Evolutionary conservation across 2,113 vertebrate species (phyloP).

Genomic region (Canis aureus): DNA sequence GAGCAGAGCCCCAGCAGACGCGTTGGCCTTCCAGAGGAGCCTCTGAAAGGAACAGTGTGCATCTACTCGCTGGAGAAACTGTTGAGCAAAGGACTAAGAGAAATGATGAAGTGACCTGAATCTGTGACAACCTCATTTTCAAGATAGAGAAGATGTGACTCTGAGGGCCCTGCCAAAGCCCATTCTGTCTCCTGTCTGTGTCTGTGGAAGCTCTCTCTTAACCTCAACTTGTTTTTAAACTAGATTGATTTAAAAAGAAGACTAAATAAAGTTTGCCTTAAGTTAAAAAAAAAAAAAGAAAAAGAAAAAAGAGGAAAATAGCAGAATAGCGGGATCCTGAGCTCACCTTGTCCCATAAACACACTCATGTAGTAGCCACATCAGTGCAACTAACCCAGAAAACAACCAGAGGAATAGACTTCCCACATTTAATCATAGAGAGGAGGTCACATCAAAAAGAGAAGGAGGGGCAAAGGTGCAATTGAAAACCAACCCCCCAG

Average conservation of each 20-base stretch:
- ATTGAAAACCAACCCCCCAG: no score
- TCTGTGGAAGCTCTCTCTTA: neutral
- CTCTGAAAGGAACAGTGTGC: slow-evolving; percentile 94
- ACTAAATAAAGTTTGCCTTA: slow-evolving; percentile 73
- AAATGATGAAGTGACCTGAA: slow-evolving; percentile 61
- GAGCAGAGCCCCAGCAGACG: slow-evolving; percentile 89
- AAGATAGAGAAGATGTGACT: slow-evolving; percentile 73
- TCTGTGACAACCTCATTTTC: slow-evolving; percentile 79
- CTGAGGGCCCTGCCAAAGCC: no score
- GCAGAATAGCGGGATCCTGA: no score
- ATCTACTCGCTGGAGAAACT: slow-evolving; percentile 92
- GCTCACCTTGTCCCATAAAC: no score
- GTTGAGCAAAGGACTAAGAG: slow-evolving; percentile 91
- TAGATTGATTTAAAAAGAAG: neutral
- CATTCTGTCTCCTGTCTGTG: neutral
- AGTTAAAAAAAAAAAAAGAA: neutral
- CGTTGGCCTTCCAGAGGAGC: slow-evolving; percentile 89
- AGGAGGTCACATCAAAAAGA: no score
- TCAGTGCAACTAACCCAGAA: no score
- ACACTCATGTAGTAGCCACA: no score
- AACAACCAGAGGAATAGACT: no score
- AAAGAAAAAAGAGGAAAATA: no score
- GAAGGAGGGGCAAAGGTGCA: no score
- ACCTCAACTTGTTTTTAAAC: neutral
- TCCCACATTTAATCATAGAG: no score